phyloP scores from a whole-genome alignment of 2,888 invertebrate genomes.

The Druceiella hillmani region DNA sequence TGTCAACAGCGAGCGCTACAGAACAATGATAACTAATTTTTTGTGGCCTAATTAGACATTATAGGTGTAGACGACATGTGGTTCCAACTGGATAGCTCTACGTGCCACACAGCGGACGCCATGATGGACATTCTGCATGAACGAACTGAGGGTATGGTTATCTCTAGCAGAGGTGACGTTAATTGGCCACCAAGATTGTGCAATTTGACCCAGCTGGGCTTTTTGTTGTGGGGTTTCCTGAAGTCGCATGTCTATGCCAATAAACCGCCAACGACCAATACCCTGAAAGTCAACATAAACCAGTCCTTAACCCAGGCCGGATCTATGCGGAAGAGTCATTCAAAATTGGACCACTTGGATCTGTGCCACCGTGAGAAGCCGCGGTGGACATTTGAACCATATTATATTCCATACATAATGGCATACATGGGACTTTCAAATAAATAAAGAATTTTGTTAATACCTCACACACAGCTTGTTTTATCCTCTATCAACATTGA shows the following conservation, averaged over 20 bases:
- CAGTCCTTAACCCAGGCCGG: slow-evolving; percentile 28
- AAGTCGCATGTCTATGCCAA: slow-evolving; percentile 26
- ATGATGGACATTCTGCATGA: slow-evolving; percentile 23
- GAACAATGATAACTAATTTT: slow-evolving; percentile 1
- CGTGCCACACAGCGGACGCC: slow-evolving; percentile 23
- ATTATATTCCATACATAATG: slow-evolving; percentile 23
- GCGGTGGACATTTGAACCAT: slow-evolving; percentile 24
- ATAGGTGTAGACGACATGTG: slow-evolving; percentile 9
- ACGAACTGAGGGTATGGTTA: slow-evolving; percentile 13
- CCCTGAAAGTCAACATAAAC: slow-evolving; percentile 28
- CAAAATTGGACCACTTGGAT: slow-evolving; percentile 28
- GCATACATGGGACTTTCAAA: slow-evolving; percentile 16
- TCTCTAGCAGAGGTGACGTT: too few species aligned
- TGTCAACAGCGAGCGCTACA: too few species aligned
- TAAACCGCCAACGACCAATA: slow-evolving; percentile 24
- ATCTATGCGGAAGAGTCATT: slow-evolving; percentile 30
- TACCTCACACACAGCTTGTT: slow-evolving; percentile 11
- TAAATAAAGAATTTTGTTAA: slow-evolving; percentile 12
- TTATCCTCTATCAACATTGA: slow-evolving; percentile 10
- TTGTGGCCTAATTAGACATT: slow-evolving; percentile 4
- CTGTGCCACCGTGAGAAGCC: slow-evolving; percentile 22
- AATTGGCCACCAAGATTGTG: slow-evolving; percentile 26
- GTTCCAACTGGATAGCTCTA: slow-evolving; percentile 12
- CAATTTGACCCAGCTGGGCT: too few species aligned
- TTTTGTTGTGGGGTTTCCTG: slow-evolving; percentile 25